phyloP scores from a whole-genome alignment of 2,113 vertebrate genomes.

The Nematolebias whitei region DNA sequence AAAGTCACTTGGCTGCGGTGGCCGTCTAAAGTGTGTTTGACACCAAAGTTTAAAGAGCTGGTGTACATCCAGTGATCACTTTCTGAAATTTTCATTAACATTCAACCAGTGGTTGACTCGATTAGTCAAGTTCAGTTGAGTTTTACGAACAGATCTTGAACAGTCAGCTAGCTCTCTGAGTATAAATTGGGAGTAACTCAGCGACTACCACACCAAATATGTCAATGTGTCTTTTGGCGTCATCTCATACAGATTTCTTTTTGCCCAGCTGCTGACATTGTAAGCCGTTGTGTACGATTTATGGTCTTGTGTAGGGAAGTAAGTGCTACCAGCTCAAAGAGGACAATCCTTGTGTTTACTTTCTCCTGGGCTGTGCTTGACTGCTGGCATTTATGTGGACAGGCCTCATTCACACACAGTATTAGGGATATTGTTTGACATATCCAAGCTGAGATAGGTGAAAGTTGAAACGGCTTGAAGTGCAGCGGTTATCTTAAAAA shows the following conservation, averaged over 20 bases:
- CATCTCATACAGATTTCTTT: neutral
- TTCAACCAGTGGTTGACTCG: no score
- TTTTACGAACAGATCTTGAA: no score
- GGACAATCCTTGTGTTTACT: constrained; percentile 47
- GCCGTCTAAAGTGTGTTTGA: no score
- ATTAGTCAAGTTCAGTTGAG: no score
- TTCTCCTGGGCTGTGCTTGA: constrained; percentile 38
- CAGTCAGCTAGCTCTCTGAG: no score
- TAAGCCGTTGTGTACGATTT: constrained; percentile 18
- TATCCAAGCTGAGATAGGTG: constrained; percentile 15
- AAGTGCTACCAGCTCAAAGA: constrained; percentile 8
- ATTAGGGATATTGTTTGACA: constrained; percentile 18
- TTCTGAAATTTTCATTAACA: no score
- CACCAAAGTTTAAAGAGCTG: no score
- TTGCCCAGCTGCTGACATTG: neutral
- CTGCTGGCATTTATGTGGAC: constrained; percentile 28
- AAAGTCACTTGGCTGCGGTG: no score
- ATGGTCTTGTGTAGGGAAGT: constrained; percentile 3
- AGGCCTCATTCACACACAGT: constrained; percentile 5
- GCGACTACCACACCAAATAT: no score
- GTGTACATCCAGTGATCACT: no score
- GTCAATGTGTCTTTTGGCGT: no score
- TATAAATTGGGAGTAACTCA: no score
- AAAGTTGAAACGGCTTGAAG: constrained; percentile 20
- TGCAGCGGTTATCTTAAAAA: neutral